Base-by-base conservation (phyloP, 2,888 invertebrate species). In the Deilephila porcellus region DNA sequence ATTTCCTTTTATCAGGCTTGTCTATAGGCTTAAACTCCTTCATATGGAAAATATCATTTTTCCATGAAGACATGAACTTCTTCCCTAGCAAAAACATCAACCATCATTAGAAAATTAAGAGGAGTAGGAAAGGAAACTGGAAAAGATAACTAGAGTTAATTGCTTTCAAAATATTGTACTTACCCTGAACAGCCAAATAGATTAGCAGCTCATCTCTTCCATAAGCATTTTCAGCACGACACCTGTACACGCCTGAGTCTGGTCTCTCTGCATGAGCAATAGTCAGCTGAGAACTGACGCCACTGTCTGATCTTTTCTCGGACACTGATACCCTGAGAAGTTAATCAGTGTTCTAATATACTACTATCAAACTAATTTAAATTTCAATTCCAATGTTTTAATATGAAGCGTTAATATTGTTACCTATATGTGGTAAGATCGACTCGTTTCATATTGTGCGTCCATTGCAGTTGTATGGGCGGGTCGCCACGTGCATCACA, bases 401-500 rank as follows among this genome's bases (percentile, higher is more conserved):
- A 45, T 7, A 11, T 45, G 14, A 45, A 45, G 3, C 0, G 25
- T 32, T 8, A 32, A 37, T n/a, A n/a, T n/a, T 0, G 14, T 19
- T 73, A 95, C 90, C 96, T 90, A 87, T 97, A 97, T 76, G 96
- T 96, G 80, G 96, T 96, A 71, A 96, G 92, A 83, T 97, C 97
- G 34, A 97, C 93, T 74, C 96, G 93, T 74, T 96, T 96, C 90
- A 96, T 96, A 87, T 97, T 97, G 85, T 97, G 97, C 29, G 96
- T 96, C 98, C 98, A 98, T 74, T 96, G 95, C 76, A 98, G 95
- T 82, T 96, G 96, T 81, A 98, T 96, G 3, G 98, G 98, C 76
- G 96, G 96, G 89, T 98, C 98, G 0, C 98, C 98, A 76, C 97
- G 96, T 4, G 97, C 97, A 79, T 97, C 96, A 86, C 98, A 98